Evolutionary conservation across 2,888 invertebrate genomes (phyloP).

Genomic region (Scaptomyza polygonia): DNA sequence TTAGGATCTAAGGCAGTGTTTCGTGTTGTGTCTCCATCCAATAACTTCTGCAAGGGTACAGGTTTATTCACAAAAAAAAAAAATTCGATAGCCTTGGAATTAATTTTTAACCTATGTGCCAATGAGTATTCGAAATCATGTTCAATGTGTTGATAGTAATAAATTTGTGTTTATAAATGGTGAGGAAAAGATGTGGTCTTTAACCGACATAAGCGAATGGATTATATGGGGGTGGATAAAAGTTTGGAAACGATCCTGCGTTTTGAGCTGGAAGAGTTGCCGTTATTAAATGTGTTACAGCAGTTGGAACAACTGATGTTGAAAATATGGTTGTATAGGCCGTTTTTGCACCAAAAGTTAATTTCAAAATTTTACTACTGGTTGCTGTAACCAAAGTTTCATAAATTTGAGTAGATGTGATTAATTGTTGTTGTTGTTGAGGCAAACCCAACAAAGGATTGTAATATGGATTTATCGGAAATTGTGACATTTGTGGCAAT

Average conservation of each 20-base stretch:
- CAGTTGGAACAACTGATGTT: slow-evolving; percentile 92
- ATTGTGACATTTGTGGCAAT: slow-evolving; percentile 85
- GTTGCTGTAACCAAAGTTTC: slow-evolving; percentile 92
- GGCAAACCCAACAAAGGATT: slow-evolving; percentile 85
- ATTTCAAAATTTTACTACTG: slow-evolving; percentile 91
- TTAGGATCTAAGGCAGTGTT: slow-evolving; percentile 5
- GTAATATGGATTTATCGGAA: slow-evolving; percentile 83
- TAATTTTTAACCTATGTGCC: slow-evolving; percentile 3
- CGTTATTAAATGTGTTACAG: slow-evolving; percentile 93
- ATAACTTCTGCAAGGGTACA: slow-evolving; percentile 1
- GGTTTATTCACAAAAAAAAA: neutral
- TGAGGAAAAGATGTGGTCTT: slow-evolving; percentile 16
- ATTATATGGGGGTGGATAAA: slow-evolving; percentile 90
- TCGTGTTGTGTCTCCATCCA: neutral
- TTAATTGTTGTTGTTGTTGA: slow-evolving; percentile 90
- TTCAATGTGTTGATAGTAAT: slow-evolving; percentile 1
- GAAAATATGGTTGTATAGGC: slow-evolving; percentile 94
- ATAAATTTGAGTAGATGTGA: slow-evolving; percentile 92
- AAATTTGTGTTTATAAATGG: neutral
- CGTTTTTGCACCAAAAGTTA: slow-evolving; percentile 96
- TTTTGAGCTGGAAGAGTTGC: slow-evolving; percentile 91
- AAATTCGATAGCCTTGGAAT: slow-evolving; percentile 9
- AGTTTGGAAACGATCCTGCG: slow-evolving; percentile 89
- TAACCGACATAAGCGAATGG: slow-evolving; percentile 91
- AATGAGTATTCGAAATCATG: slow-evolving; percentile 28